phyloP scores from a whole-genome alignment of 2,888 invertebrate genomes.

The Catocala fraxini region DNA sequence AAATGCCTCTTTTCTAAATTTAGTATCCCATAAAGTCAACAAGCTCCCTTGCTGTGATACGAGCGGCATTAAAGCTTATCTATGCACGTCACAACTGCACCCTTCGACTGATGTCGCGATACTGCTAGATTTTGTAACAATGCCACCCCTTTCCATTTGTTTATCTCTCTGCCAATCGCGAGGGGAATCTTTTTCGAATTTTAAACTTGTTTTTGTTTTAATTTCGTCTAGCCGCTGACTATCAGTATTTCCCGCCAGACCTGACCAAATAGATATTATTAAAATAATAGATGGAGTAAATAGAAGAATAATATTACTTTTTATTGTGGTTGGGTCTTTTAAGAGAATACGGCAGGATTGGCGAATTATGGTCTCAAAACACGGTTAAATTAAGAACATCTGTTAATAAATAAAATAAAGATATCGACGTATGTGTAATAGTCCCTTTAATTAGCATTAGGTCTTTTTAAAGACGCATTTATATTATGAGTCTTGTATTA shows the following conservation, averaged over 20 bases:
- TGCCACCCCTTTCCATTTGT: conserved; percentile 65
- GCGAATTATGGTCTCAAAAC: too few relatives aligned
- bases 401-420: too few relatives aligned
- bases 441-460: too few relatives aligned
- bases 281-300: too few relatives aligned
- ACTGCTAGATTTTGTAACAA: conserved; percentile 83
- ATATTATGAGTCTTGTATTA: too few relatives aligned
- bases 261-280: too few relatives aligned
- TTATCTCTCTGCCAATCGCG: conserved; percentile 79
- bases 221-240: conserved; percentile 2
- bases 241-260: conserved; percentile 5
- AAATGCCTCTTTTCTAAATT: conserved; percentile 62
- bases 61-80: conserved; percentile 78
- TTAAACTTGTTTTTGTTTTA: conserved; percentile 44
- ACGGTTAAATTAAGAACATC: too few relatives aligned
- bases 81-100: conserved; percentile 73
- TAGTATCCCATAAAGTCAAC: conserved; percentile 76
- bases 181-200: conserved; percentile 66
- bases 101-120: conserved; percentile 77
- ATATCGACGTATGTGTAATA: too few relatives aligned
- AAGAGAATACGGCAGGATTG: too few relatives aligned
- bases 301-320: too few relatives aligned
- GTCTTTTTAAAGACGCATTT: too few relatives aligned
- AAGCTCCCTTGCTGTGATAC: conserved; percentile 64
- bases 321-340: too few relatives aligned